Base-by-base conservation (phyloP, 1,140 invertebrate species). In the Nymphalis io region DNA sequence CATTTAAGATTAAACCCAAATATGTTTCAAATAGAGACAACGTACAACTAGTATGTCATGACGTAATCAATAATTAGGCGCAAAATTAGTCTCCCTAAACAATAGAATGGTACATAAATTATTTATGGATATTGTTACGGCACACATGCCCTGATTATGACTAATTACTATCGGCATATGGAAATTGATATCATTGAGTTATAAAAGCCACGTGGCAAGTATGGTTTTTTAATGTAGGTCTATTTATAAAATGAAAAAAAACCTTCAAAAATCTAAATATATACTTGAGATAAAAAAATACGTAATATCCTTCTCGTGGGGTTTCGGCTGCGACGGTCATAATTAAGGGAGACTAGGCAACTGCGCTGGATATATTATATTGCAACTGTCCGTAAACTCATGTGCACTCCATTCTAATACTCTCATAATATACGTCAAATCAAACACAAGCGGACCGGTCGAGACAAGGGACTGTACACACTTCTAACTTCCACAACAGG, bases 71-170 rank as follows among this genome's bases (percentile, higher is more conserved):
- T 58, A 33, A 58, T 33, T 58, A 58, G 27, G 55, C 13, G n/a
- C 55, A 58, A 23, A n/a, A 13, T 51, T 51, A 53, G 11, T 46
- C 5, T 55, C 53, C 55, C 68, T 60, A 70, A 63, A 64, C 68
- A 64, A 70, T 70, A 42, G 60, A 70, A 61, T 53, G 40, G 60
- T 20, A 58, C 57, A 70, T 70, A 70, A 70, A 74, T 74, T 62
- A 70, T 70, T 70, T 67, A 70, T 70, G 48, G 33, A 38, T 18
- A 59, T 42, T 62, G 67, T 65, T 55, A 74, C 59, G 46, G 33
- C 38, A 42, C 51, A 27, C 23, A 51, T 20, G 59, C 59, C 53
- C 59, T 74, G 72, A 74, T 74, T 74, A 70, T 16, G 59, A 51
- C 60, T 67, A 70, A 70, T 70, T 61, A 70, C 61, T 38, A 53